Evolutionary conservation across 2,113 vertebrate species (phyloP).

Genomic region (Crypturellus undulatus): DNA sequence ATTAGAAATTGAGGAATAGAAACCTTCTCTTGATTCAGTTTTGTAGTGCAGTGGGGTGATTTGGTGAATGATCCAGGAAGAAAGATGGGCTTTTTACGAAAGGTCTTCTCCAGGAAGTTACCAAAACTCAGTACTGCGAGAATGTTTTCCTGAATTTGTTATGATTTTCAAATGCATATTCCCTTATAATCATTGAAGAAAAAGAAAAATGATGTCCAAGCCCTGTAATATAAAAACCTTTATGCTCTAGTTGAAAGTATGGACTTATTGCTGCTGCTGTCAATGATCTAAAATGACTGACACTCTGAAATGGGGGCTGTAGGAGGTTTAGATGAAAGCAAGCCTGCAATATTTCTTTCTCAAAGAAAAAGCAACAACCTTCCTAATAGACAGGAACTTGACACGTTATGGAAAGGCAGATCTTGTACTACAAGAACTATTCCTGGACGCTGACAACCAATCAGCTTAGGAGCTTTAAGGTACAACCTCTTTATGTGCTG

Average conservation of each 20-base stretch:
- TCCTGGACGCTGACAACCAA: slow-evolving; percentile 45
- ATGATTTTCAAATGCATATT: neutral
- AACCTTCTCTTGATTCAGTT: slow-evolving; percentile 38
- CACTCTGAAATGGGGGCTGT: neutral
- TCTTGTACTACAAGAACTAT: slow-evolving; percentile 14
- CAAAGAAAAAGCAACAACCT: slow-evolving; percentile 2
- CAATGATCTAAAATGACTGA: slow-evolving; percentile 11
- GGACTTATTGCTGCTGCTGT: neutral
- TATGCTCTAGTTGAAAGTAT: neutral
- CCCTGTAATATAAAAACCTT: neutral
- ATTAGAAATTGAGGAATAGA: slow-evolving; percentile 35
- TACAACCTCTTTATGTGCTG: slow-evolving; percentile 26
- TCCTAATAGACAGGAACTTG: slow-evolving; percentile 11
- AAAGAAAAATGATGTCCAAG: neutral
- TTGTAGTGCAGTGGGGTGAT: neutral
- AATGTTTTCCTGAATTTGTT: neutral
- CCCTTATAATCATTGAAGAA: neutral
- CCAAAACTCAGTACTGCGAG: neutral
- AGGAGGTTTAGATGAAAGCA: slow-evolving; percentile 9
- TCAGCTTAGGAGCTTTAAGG: slow-evolving; percentile 47
- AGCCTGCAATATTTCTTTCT: slow-evolving; percentile 25
- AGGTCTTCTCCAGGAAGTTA: slow-evolving; percentile 11
- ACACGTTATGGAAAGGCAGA: slow-evolving; percentile 5
- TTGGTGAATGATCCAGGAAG: neutral
- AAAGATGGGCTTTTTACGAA: neutral